Percentiles rank a stretch among this genome's conserved stretches.
These are phyloP conservation scores for Chirona hameri DNA, from an alignment of 2,888 invertebrate species.

Conservation along the genomic window DNA sequence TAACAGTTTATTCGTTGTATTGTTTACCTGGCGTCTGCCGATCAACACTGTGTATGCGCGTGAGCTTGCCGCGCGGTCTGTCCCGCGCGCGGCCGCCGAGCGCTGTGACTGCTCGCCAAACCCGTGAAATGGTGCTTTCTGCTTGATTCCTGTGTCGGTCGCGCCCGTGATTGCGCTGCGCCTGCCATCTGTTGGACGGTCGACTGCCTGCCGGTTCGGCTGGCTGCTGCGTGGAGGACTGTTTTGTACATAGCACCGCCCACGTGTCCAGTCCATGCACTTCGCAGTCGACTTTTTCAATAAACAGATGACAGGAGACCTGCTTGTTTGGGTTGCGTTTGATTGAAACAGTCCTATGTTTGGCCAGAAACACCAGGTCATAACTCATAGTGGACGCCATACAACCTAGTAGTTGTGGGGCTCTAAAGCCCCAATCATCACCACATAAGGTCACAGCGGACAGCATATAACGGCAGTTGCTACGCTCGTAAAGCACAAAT, in stretches of 20 bases:
- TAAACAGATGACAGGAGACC: background rate
- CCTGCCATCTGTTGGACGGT: background rate
- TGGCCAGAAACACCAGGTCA: too few species aligned
- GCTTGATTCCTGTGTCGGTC: background rate
- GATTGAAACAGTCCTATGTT: too few species aligned
- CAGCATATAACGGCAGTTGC: too few species aligned
- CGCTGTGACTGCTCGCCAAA: background rate
- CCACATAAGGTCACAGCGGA: too few species aligned
- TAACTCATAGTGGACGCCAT: too few species aligned
- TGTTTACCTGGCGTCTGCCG: background rate
- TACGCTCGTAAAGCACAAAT: too few species aligned
- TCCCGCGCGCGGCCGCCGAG: background rate
- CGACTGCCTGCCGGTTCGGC: background rate
- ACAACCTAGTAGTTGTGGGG: too few species aligned
- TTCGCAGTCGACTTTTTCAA: background rate
- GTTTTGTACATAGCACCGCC: slow-evolving; percentile 3
- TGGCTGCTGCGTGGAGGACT: background rate
- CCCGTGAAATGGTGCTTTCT: slow-evolving; percentile 5
- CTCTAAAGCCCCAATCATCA: too few species aligned
- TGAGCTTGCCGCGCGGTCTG: background rate
- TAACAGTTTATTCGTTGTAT: slow-evolving; percentile 12
- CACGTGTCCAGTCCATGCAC: background rate
- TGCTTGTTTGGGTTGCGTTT: too few species aligned
- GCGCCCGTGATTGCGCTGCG: background rate
- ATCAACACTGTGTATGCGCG: background rate